phyloP scores from a whole-genome alignment of 2,888 invertebrate genomes.

The Eledone cirrhosa region DNA sequence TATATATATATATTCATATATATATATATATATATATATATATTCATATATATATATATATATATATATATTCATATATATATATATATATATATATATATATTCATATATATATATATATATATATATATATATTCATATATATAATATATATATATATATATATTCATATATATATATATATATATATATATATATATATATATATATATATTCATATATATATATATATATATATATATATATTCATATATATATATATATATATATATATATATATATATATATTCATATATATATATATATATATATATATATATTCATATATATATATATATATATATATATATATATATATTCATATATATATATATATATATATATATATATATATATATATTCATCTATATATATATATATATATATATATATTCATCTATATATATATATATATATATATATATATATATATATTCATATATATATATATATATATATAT shows the following conservation, averaged over 20 bases:
- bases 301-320: background rate
- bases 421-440: background rate
- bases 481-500: background rate
- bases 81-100: background rate
- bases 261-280: background rate
- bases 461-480: background rate
- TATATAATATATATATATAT: background rate
- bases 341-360: background rate
- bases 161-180: background rate
- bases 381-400: background rate
- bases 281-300: background rate
- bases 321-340: background rate
- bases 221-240: background rate
- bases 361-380: background rate
- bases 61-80: background rate
- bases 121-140: background rate
- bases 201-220: background rate
- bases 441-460: background rate
- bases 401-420: background rate
- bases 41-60: background rate
- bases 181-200: slow-evolving; percentile 4
- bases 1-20: background rate
- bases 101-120: background rate
- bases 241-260: background rate
- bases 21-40: background rate